Evolutionary conservation across 2,888 invertebrate genomes (phyloP), one percentile per base, ranked within the genome.

Genomic region (Drosophila merina): DNA sequence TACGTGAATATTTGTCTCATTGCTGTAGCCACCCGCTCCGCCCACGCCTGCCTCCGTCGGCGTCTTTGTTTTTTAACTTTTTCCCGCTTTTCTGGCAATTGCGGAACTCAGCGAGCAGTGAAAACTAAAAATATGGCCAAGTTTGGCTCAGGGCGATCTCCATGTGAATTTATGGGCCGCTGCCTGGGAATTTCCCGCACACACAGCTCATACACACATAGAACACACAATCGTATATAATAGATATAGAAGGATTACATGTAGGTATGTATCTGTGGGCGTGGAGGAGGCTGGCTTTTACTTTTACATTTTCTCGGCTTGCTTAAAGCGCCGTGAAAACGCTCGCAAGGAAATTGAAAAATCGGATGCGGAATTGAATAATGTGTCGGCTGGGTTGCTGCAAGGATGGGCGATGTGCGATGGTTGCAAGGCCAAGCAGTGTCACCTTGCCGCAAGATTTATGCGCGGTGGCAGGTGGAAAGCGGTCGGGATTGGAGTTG

Each of bases 51-150:
- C 4, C 10, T 12, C 12, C 30, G 6, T 9, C 36, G 8, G 14
- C 28, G 25, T 45, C 36, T 62, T 59, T 81, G 45, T 75, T 44
- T 64, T 57, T 58, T 14, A 57, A 57, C 44, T 59, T 57, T 66
- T 55, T 51, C 48, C 59, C 63, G 60, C 71, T 80, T 85, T 81
- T 57, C 63, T 75, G 71, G 73, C 84, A 74, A 85, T 79, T 85
- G 86, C 62, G 55, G 50, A 66, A 59, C 76, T 63, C 57, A 58
- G 79, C 64, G 79, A 75, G 76, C 63, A 83, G 72, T 67, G 75
- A 63, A 86, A 81, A 81, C 78, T 76, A 77, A 83, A 87, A 82
- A 85, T 87, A 85, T 82, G 87, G 69, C 82, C 86, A 87, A 87
- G 83, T 82, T 82, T 86, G 60, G 68, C 87, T 86, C 78, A 48